These are phyloP conservation scores for Acronicta leporina DNA, from an alignment of 2,888 invertebrate genomes.

Conservation along the genomic window DNA sequence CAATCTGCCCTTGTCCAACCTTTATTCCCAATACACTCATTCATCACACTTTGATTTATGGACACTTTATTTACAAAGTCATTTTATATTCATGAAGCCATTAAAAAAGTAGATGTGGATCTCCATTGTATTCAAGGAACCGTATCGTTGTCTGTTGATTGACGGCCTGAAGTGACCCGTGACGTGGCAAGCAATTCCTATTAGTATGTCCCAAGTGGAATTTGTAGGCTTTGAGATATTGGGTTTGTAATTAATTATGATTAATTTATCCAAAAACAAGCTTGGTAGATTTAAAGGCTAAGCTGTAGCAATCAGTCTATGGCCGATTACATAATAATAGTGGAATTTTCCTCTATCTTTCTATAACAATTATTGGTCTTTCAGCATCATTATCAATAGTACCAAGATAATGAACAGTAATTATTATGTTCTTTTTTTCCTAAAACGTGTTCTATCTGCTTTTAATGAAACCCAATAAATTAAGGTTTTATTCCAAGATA, in stretches of 20 bases:
- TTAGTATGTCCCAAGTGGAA: slow-evolving; percentile 48
- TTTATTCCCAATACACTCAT: slow-evolving; percentile 19
- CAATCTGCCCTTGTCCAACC: slow-evolving; percentile 18
- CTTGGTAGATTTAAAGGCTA: no score
- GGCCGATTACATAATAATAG: no score
- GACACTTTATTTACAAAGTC: slow-evolving; percentile 49
- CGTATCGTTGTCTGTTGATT: slow-evolving; percentile 58
- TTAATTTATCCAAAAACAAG: not conserved
- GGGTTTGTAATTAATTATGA: slow-evolving; percentile 38
- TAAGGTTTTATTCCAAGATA: no score
- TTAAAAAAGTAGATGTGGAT: slow-evolving; percentile 60
- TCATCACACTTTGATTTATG: slow-evolving; percentile 52
- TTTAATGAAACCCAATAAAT: no score
- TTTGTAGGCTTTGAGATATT: slow-evolving; percentile 54
- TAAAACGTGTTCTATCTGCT: no score
- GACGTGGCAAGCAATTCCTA: slow-evolving; percentile 57
- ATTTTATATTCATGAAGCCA: slow-evolving; percentile 59
- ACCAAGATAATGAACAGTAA: no score
- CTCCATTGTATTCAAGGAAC: slow-evolving; percentile 62
- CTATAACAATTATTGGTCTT: no score
- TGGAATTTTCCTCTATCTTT: no score
- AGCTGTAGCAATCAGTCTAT: no score
- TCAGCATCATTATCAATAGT: no score
- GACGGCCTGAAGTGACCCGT: slow-evolving; percentile 62
- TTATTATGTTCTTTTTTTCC: no score